Base-by-base conservation (phyloP, 2,888 invertebrate genomes). In the Xanthia icteritia region DNA sequence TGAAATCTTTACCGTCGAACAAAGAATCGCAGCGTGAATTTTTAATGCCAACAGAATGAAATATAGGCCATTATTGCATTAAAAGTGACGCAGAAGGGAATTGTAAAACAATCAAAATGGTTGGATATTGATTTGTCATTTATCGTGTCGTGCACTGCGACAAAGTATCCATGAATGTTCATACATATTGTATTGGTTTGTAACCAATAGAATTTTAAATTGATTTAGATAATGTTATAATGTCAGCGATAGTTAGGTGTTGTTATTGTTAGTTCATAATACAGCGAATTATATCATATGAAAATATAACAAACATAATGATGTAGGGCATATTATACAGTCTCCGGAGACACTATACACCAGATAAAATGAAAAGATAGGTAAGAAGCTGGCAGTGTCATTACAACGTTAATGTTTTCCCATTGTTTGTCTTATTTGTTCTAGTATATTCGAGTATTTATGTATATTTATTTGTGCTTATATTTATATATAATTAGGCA, bases 51-150 rank as follows among this genome's bases (percentile, higher is more conserved):
- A 27, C 31, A 20, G 45, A 39, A 48, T 56, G 17, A n/a, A 51
- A 56, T 61, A 67, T 23, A 61, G 20, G 9, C 56, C 27, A 42
- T 39, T 42, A 80, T 48, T 67, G 42, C 6, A 63, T 54, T 63
- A 51, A 20, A 60, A 66, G 15, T 45, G 31, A 56, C 1, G 13
- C n/a, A 45, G 60, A 68, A 71, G 68, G 56, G 36, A 82, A 71
- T 66, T 67, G 31, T 60, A 67, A 71, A 69, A 68, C 42, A 72
- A 82, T 68, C 15, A 27, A 31, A 64, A 45, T 58, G 69, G 54
- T 67, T 70, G 36, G 39, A 68, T 84, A 83, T 81, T 51, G 84
- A 84, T 77, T 82, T 77, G 13, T 69, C 81, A 71, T 81, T 68
- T 77, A 80, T n/a, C 31, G 64, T 68, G 71, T 31, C 39, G 64